Evolutionary conservation across 1,140 invertebrate species (phyloP).

Genomic region (Drosophila lini): DNA sequence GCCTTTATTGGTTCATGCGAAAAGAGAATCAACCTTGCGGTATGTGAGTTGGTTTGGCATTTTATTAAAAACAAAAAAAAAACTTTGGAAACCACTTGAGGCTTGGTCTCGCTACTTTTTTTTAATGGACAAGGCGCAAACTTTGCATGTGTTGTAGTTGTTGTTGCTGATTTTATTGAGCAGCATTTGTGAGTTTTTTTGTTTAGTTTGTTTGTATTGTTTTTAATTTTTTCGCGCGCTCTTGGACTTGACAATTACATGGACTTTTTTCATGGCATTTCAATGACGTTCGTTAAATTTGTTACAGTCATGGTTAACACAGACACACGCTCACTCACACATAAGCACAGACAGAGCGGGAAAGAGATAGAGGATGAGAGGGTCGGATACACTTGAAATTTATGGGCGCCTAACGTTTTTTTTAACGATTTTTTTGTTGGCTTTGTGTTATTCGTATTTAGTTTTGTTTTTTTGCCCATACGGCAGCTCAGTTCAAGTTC

Average conservation of each 20-base stretch:
- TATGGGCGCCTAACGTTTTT: constrained; percentile 59
- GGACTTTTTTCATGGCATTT: constrained; percentile 71
- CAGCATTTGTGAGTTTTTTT: constrained; percentile 34
- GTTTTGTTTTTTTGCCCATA: constrained; percentile 42
- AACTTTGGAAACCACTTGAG: constrained; percentile 42
- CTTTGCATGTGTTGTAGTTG: constrained; percentile 38
- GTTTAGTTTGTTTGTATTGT: constrained; percentile 21
- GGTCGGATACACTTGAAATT: constrained; percentile 52
- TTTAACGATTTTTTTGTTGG: constrained; percentile 44
- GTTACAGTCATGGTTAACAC: constrained; percentile 80
- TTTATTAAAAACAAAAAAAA: constrained; percentile 12
- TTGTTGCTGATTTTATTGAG: constrained; percentile 64
- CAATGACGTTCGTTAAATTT: constrained; percentile 82
- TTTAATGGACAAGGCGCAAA: constrained; percentile 68
- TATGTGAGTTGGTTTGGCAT: constrained; percentile 44
- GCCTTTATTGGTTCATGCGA: constrained; percentile 16
- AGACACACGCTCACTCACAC: constrained; percentile 37
- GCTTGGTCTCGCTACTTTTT: constrained; percentile 60
- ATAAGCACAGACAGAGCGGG: background rate
- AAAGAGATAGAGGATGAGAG: constrained; percentile 29
- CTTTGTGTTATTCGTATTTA: constrained; percentile 43
- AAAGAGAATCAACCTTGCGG: constrained; percentile 72
- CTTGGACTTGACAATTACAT: constrained; percentile 83
- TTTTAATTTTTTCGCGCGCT: constrained; percentile 69
- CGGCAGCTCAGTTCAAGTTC: constrained; percentile 80